These are phyloP conservation scores for Cantharis rustica DNA, from an alignment of 2,888 invertebrate species.

Conservation along the genomic window DNA sequence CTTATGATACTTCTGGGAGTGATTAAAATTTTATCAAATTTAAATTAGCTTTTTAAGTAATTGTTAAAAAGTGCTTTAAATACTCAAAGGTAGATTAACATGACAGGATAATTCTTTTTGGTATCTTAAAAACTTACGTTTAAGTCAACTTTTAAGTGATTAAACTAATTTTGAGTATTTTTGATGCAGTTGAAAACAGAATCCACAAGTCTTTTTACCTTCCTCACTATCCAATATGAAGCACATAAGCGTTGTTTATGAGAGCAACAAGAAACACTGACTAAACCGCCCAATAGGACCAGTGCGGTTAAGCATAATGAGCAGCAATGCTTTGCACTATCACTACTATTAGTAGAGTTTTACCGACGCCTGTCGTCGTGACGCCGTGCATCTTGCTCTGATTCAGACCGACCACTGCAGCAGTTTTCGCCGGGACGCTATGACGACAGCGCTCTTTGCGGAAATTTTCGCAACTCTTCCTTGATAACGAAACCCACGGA, in stretches of 20 bases:
- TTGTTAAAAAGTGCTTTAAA: background rate
- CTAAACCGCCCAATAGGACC: slow-evolving; percentile 19
- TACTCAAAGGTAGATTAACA: background rate
- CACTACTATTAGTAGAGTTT: slow-evolving; percentile 38
- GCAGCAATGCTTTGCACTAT: slow-evolving; percentile 40
- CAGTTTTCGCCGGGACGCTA: slow-evolving; percentile 54
- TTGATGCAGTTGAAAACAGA: background rate
- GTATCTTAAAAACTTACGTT: background rate
- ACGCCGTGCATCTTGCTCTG: slow-evolving; percentile 48
- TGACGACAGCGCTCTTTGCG: slow-evolving; percentile 51
- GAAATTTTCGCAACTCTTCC: slow-evolving; percentile 41
- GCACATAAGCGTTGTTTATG: slow-evolving; percentile 28
- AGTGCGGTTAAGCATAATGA: slow-evolving; percentile 42
- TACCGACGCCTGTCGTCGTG: slow-evolving; percentile 42
- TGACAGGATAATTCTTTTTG: background rate
- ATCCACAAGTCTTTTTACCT: slow-evolving; percentile 32
- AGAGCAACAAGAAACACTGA: slow-evolving; percentile 30
- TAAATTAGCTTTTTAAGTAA: background rate
- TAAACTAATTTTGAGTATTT: background rate
- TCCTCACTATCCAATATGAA: slow-evolving; percentile 31
- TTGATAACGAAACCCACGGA: slow-evolving; percentile 24
- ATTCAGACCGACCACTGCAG: slow-evolving; percentile 54
- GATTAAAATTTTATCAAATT: background rate
- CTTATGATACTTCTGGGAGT: background rate
- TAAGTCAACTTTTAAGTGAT: background rate